Percentiles rank a stretch among this genome's conserved stretches.
Conservation (phyloP, 2,113 vertebrate species). For the Merops nubicus region DNA sequence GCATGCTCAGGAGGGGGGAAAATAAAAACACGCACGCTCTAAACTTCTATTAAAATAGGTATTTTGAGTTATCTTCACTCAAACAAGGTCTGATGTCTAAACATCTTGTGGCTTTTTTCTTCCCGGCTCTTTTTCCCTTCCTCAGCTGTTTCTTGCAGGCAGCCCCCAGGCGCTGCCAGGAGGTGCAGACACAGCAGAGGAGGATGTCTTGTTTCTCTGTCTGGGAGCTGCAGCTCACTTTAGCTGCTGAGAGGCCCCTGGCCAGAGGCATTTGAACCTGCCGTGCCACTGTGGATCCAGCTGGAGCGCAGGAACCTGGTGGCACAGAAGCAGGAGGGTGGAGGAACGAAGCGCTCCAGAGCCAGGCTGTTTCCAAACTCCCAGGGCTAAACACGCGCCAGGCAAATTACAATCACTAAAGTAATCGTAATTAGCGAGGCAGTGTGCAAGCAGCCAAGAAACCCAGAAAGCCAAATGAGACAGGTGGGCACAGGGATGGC, state of each 20-base stretch:
- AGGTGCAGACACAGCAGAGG: not conserved
- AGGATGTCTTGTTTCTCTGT: rapidly evolving
- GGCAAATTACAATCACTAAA: not conserved
- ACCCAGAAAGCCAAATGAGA: not conserved
- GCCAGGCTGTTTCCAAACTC: not conserved
- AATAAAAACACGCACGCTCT: rapidly evolving
- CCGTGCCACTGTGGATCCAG: rapidly evolving
- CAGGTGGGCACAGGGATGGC: not conserved
- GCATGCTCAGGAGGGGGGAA: rapidly evolving
- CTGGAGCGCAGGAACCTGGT: not conserved
- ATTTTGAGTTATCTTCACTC: not conserved
- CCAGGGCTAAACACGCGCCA: not conserved
- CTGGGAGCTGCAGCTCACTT: not conserved
- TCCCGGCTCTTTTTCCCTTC: not conserved
- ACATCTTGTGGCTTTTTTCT: not conserved
- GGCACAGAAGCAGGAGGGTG: not conserved
- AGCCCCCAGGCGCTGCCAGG: not conserved
- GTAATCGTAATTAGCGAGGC: not conserved
- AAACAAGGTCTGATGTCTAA: not conserved
- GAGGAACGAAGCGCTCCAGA: not conserved
- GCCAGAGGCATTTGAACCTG: rapidly evolving
- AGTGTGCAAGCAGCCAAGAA: not conserved
- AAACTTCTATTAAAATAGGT: rapidly evolving
- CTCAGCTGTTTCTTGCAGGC: not conserved
- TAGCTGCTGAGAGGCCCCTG: not conserved